Base-by-base conservation (phyloP, 2,888 invertebrate genomes). In the Matsumyia berberina region DNA sequence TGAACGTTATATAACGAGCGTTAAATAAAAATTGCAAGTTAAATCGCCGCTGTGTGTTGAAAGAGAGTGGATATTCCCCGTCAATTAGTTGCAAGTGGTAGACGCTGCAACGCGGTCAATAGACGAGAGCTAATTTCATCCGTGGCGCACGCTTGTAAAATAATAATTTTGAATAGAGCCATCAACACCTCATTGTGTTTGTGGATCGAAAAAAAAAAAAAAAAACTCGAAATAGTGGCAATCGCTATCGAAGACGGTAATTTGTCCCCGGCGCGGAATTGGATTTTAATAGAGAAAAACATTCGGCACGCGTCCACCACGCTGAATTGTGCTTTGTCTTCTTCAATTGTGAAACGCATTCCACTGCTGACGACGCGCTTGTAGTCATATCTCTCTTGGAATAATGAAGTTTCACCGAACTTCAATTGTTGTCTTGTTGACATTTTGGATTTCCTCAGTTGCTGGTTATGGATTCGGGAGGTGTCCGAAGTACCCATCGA, bases 401-500 rank as follows among this genome's bases (percentile, higher is more conserved):
- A 73, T 64, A 39, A 86, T 86, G 86, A 81, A 86, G 55, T 86
- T 86, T 86, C 76, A 81, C 76, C 86, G 12, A 72, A 67, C 49
- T 19, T 62, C 86, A 51, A 37, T 77, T 80, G 64, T 76, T 24
- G 70, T 79, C 66, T 76, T 77, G 53, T 57, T 86, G 67, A 81
- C 86, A 66, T 67, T 81, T 70, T 81, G 80, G 86, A 77, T 81
- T 72, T 72, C 76, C 55, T 81, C 69, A 11, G 83, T 62, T 7
- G 51, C 53, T 66, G 86, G 89, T 55, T 90, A 90, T 87, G 95
- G 95, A 51, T 92, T 95, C 46, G 95, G 95, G 83, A 93, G 93
- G 88, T 96, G 95, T 88, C 95, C 95, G 5, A 93, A 94, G 86
- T 94, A 95, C 90, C 94, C 94, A 60, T 93, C 94, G 87, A 93